A percentile compares a stretch with the other conserved stretches of the same genome.
These are phyloP conservation scores for Thera obeliscata DNA, from an alignment of 2,888 invertebrate genomes.

Conservation along the genomic window DNA sequence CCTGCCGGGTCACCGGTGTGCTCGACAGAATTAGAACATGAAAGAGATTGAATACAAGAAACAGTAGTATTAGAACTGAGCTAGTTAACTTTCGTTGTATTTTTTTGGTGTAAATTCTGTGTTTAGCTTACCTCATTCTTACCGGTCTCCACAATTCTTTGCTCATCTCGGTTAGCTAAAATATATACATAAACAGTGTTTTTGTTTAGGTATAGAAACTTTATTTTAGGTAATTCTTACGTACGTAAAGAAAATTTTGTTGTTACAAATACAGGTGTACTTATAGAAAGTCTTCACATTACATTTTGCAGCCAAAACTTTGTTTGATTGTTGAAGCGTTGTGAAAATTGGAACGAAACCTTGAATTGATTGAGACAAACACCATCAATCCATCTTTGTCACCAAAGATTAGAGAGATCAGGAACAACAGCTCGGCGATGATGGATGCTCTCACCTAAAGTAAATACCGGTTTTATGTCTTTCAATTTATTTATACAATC, in stretches of 20 bases:
- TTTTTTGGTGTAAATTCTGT: not conserved
- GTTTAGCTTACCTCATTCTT: no score
- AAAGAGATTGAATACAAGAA: conserved; percentile 14
- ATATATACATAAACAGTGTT: no score
- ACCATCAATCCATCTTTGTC: conserved; percentile 17
- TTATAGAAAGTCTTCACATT: not conserved
- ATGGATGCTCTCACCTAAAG: conserved; percentile 27
- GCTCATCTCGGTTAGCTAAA: no score
- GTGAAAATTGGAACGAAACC: not conserved
- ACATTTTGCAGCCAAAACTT: not conserved
- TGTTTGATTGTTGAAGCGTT: not conserved
- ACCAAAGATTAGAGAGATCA: conserved; percentile 25
- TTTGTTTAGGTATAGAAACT: no score
- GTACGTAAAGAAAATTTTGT: no score
- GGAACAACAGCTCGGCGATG: conserved; percentile 21
- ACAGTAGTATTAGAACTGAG: conserved; percentile 10
- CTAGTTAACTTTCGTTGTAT: not conserved
- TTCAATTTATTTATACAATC: conserved; percentile 42
- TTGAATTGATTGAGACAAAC: conserved; percentile 14
- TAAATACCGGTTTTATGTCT: conserved; percentile 34
- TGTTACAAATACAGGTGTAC: no score
- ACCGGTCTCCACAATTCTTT: no score
- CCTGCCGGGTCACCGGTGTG: conserved; percentile 17
- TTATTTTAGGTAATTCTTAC: no score
- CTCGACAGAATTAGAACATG: conserved; percentile 19